Conservation (phyloP, 2,797 vertebrate genomes). For the Eleutherodactylus coqui region DNA sequence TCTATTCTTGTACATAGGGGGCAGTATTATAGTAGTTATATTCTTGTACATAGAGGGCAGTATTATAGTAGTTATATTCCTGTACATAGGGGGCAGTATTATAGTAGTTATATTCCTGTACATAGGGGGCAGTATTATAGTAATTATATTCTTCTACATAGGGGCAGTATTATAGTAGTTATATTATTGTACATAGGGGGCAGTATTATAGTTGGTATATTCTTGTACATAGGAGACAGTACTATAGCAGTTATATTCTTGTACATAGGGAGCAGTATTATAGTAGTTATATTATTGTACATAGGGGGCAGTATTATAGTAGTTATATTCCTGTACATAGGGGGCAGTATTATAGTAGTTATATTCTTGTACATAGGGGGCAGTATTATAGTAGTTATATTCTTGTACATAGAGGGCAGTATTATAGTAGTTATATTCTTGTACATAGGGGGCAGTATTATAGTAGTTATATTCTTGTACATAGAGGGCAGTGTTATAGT, state of each 20-base stretch:
- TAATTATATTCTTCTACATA: too few species aligned
- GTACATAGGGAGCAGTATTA: conserved; percentile 5
- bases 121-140: too few species aligned
- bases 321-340: background rate
- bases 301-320: conserved; percentile 7
- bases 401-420: background rate
- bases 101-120: background rate
- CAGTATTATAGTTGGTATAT: background rate
- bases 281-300: conserved; percentile 7
- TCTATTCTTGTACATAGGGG: too few species aligned
- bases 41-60: too few species aligned
- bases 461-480: conserved; percentile 2
- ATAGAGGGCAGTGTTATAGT: background rate
- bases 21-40: too few species aligned
- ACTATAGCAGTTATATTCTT: background rate
- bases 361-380: too few species aligned
- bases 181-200: background rate
- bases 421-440: conserved; percentile 10
- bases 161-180: too few species aligned
- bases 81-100: background rate
- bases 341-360: too few species aligned
- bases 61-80: too few species aligned
- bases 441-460: background rate
- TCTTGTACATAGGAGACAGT: background rate
- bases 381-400: conserved; percentile 1